Evolutionary conservation across 2,113 vertebrate genomes (phyloP).

Genomic region (Prietella phreatophila): DNA sequence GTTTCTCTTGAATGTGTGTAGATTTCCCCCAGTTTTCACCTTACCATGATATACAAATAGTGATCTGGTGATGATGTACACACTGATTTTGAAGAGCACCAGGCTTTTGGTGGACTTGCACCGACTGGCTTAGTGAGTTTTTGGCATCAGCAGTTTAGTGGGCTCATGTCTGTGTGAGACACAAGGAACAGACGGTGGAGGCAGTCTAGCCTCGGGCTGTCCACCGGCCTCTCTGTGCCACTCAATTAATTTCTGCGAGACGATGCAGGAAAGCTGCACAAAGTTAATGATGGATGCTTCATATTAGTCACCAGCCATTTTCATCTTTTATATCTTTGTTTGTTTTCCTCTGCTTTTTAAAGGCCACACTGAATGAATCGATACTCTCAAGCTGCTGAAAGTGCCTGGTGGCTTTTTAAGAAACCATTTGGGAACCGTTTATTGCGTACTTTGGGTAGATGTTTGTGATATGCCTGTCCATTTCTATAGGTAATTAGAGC

Average conservation of each 20-base stretch:
- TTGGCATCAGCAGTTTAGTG: conserved; percentile 52
- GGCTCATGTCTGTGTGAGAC: conserved; percentile 26
- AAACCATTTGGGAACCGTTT: conserved; percentile 20
- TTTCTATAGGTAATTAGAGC: no score
- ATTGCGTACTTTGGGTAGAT: conserved; percentile 19
- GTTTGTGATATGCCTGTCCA: neutral
- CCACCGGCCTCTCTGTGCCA: conserved; percentile 53
- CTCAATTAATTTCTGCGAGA: conserved; percentile 57
- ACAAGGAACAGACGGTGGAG: conserved; percentile 55
- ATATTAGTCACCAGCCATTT: conserved; percentile 44
- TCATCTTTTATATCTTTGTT: conserved; percentile 40
- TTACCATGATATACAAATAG: neutral
- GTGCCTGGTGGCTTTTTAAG: conserved; percentile 36
- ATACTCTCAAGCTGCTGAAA: conserved; percentile 24
- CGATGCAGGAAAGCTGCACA: conserved; percentile 42
- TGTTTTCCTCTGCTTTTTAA: conserved; percentile 38
- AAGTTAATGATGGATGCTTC: conserved; percentile 60
- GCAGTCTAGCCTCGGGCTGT: conserved; percentile 51
- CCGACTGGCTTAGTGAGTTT: conserved; percentile 29
- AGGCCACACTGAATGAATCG: conserved; percentile 21
- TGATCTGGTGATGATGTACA: neutral
- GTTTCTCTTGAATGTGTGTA: neutral
- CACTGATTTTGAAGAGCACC: neutral
- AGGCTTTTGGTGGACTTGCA: conserved; percentile 33
- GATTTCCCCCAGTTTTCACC: neutral